Conservation (phyloP, 2,113 vertebrate species). For the Ptyas mucosa region DNA sequence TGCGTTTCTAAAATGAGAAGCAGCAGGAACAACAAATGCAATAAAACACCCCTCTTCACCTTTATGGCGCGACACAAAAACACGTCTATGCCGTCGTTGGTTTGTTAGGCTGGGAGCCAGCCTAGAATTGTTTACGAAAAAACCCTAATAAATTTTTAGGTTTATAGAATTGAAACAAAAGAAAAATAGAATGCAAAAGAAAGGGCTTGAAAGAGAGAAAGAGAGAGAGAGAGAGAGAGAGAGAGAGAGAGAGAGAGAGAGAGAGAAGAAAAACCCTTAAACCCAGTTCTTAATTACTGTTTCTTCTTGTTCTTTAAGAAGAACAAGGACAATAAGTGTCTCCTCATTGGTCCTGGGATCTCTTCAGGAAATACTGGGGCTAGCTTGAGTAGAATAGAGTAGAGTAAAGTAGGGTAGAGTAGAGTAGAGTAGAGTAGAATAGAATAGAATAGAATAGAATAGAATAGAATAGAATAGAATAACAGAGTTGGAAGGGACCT, state of each 20-base stretch:
- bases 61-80: not conserved
- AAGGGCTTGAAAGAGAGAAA: not conserved
- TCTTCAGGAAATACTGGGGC: not conserved
- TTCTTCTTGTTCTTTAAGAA: not conserved
- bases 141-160: not conserved
- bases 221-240: not conserved
- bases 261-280: not conserved
- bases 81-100: not conserved
- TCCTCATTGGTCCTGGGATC: accelerated
- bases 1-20: not conserved
- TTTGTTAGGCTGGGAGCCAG: not conserved
- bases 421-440: too few species aligned
- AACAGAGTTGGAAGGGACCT: too few species aligned
- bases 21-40: not conserved
- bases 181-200: not conserved
- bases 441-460: too few species aligned
- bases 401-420: too few species aligned
- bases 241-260: not conserved
- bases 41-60: not conserved
- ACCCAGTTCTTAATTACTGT: not conserved
- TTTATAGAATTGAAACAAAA: not conserved
- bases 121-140: not conserved
- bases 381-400: not conserved
- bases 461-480: too few species aligned
- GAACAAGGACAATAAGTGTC: not conserved